A percentile compares a stretch with the other conserved stretches of the same genome.
These are phyloP conservation scores for Chondrilla cf. caribensis DNA, from an alignment of 37 sponge, comb jelly and placozoan species.

Conservation along the genomic window DNA sequence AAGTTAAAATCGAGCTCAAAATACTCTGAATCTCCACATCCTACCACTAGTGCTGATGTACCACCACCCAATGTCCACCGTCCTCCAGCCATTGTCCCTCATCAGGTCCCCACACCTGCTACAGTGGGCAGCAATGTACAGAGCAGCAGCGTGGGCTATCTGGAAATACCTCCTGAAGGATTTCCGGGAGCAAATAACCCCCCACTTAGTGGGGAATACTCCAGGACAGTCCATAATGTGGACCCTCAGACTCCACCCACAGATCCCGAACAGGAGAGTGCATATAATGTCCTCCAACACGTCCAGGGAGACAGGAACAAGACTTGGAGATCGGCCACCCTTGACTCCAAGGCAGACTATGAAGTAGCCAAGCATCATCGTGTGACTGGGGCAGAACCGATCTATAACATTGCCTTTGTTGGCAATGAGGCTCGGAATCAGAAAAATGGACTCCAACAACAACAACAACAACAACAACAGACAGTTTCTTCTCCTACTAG, in stretches of 20 bases:
- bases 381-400: background rate
- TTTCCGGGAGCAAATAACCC: background rate
- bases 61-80: background rate
- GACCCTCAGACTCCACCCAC: background rate
- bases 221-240: background rate
- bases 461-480: background rate
- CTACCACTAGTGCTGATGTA: background rate
- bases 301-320: background rate
- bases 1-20: background rate
- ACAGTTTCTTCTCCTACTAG: background rate
- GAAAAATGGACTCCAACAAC: background rate
- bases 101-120: background rate
- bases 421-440: background rate
- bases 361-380: background rate
- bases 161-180: constrained; percentile 4
- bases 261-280: background rate
- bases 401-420: background rate
- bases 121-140: no score
- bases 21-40: no score
- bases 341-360: constrained; percentile 12
- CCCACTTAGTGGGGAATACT: background rate
- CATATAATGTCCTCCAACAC: background rate
- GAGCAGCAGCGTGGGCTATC: background rate
- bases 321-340: constrained; percentile 3
- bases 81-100: background rate